phyloP scores from a whole-genome alignment of 2,113 vertebrate genomes.

The Xyliphius kryptos region DNA sequence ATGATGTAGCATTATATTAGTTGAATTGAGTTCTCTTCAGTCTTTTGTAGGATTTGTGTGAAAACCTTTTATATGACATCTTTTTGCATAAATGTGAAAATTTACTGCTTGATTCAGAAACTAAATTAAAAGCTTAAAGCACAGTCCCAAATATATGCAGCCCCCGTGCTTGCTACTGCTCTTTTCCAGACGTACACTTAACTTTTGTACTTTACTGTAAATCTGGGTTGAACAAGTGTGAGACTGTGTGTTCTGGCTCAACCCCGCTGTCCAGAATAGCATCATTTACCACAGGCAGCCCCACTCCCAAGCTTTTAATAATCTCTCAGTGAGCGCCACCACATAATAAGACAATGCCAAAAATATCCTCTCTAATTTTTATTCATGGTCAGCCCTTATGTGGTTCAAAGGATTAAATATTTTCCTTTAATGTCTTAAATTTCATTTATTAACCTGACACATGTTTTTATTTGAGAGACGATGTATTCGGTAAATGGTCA shows the following conservation, averaged over 20 bases:
- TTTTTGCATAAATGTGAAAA: neutral
- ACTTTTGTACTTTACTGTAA: neutral
- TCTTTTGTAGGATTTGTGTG: neutral
- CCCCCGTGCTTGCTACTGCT: neutral
- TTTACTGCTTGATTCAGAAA: too few species aligned
- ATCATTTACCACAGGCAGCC: constrained; percentile 33
- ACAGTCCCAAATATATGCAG: too few species aligned
- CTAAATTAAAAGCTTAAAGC: too few species aligned
- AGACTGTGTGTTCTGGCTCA: constrained; percentile 23
- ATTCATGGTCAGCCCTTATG: constrained; percentile 18
- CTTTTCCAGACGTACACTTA: neutral
- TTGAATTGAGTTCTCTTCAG: too few species aligned
- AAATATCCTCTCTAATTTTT: constrained; percentile 27
- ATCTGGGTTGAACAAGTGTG: constrained; percentile 2
- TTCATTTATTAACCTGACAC: constrained; percentile 9
- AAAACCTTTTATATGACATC: neutral
- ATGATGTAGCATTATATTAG: too few species aligned
- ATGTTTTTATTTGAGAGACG: neutral
- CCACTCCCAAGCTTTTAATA: constrained; percentile 23
- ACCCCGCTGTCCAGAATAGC: constrained; percentile 32
- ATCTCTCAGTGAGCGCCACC: constrained; percentile 22
- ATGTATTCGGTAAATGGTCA: neutral
- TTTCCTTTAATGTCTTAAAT: constrained; percentile 5
- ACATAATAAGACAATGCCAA: constrained; percentile 9
- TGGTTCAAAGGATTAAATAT: constrained; percentile 9